Evolutionary conservation across 2,888 invertebrate species (phyloP).

Genomic region (Aelia acuminata): DNA sequence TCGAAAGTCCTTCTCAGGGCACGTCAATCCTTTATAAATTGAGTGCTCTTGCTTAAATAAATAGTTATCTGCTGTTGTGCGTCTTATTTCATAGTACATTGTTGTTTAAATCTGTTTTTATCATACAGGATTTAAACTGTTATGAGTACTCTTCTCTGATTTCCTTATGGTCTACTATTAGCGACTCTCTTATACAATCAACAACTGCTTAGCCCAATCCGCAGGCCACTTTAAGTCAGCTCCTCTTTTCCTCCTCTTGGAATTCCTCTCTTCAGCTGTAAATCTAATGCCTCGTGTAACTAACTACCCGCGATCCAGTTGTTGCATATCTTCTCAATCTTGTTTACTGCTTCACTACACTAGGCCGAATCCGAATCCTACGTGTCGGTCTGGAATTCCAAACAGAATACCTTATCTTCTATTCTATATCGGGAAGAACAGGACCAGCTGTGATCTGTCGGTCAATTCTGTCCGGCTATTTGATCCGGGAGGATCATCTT

Average conservation of each 20-base stretch:
- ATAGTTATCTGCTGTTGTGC: too few species aligned
- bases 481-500: not conserved
- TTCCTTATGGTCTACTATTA: not conserved
- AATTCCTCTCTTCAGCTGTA: not conserved
- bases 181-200: not conserved
- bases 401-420: not conserved
- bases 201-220: not conserved
- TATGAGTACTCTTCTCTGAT: not conserved
- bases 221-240: not conserved
- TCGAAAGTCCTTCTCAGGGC: too few species aligned
- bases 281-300: not conserved
- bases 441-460: not conserved
- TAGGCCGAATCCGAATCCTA: not conserved
- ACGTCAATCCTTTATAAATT: too few species aligned
- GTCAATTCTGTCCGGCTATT: not conserved
- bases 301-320: not conserved
- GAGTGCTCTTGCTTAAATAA: too few species aligned
- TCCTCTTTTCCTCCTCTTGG: not conserved
- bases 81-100: too few species aligned
- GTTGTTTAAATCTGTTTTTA: too few species aligned
- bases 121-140: too few species aligned
- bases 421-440: not conserved
- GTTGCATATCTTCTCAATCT: not conserved
- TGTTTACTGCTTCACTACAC: not conserved
- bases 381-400: not conserved